phyloP scores from a whole-genome alignment of 2,113 vertebrate genomes.

The Numenius arquata region DNA sequence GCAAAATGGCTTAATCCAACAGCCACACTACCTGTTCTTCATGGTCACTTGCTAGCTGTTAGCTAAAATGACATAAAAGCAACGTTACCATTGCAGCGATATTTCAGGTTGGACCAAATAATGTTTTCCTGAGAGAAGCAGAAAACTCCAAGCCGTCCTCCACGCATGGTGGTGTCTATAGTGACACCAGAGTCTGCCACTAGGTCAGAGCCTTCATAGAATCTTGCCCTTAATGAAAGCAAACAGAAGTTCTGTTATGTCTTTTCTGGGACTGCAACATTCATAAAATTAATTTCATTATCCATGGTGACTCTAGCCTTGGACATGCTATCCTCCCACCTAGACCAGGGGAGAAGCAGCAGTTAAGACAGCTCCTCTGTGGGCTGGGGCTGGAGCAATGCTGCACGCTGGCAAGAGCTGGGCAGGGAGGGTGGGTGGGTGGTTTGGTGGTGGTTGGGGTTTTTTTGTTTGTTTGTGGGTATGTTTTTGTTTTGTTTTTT shows the following conservation, averaged over 20 bases:
- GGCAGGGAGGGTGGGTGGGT: not conserved
- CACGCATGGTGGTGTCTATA: constrained; percentile 96
- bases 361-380: not conserved
- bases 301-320: not conserved
- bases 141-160: constrained; percentile 97
- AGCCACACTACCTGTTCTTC: not conserved
- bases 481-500: not conserved
- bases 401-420: not conserved
- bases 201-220: constrained; percentile 91
- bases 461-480: too few species aligned
- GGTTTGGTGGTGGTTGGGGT: not conserved
- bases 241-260: not conserved
- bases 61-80: not conserved
- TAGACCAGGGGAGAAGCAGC: not conserved
- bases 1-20: not conserved
- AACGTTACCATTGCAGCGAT: constrained; percentile 93
- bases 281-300: not conserved
- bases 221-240: constrained; percentile 80
- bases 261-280: not conserved
- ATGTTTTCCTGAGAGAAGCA: constrained; percentile 99
- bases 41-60: not conserved
- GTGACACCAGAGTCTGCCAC: constrained; percentile 94
- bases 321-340: not conserved
- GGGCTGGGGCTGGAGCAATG: not conserved
- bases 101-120: constrained; percentile 98